Evolutionary conservation across 2,888 invertebrate species (phyloP).

Genomic region (Mythimna vitellina): DNA sequence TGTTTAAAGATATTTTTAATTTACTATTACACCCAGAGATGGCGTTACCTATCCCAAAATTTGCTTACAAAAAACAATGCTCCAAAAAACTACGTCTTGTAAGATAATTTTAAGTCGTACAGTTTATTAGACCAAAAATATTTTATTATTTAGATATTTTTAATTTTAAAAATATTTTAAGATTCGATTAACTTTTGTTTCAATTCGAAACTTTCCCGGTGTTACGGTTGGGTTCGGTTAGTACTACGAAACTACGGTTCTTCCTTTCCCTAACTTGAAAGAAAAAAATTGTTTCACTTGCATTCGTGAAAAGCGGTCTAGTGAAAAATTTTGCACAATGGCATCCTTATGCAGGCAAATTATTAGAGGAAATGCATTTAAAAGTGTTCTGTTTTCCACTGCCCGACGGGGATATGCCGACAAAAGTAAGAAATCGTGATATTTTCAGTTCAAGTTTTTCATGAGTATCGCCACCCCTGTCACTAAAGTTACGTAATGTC

Average conservation of each 20-base stretch:
- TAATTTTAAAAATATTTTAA: no score
- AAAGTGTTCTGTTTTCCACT: conserved; percentile 91
- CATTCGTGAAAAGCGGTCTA: conserved; percentile 87
- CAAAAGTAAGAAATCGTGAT: conserved; percentile 91
- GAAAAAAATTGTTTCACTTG: conserved; percentile 78
- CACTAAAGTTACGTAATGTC: conserved; percentile 90
- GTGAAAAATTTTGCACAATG: conserved; percentile 91
- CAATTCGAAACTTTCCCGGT: conserved; percentile 20
- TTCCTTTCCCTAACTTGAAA: conserved; percentile 54
- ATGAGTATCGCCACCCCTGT: conserved; percentile 73
- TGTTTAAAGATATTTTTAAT: neutral
- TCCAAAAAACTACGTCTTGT: neutral
- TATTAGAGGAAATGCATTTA: conserved; percentile 91
- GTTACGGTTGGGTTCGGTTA: conserved; percentile 6
- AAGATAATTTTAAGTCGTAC: neutral
- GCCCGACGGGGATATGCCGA: conserved; percentile 91
- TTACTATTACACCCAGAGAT: neutral
- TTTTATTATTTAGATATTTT: no score
- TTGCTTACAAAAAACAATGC: neutral
- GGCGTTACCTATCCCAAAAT: neutral
- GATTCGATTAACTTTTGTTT: neutral
- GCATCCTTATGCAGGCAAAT: conserved; percentile 94
- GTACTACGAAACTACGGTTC: conserved; percentile 21
- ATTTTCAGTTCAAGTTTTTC: conserved; percentile 61
- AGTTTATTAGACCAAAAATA: neutral